Conservation (phyloP, 2,797 vertebrate genomes). For the Chiloscyllium punctatum region DNA sequence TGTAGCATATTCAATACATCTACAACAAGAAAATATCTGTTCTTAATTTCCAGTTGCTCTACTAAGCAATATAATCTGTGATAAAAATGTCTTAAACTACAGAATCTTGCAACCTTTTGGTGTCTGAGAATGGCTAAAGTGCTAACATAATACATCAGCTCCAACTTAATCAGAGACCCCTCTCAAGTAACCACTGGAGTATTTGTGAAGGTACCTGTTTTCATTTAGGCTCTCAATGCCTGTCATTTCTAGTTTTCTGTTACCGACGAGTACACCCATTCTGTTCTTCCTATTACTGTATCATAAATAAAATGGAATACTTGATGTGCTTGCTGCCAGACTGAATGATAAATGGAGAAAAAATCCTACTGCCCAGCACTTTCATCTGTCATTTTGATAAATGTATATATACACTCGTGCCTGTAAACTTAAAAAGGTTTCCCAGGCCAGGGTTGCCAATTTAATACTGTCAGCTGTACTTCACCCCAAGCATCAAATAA, state of each 20-base stretch:
- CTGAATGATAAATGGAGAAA: not conserved
- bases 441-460: constrained; percentile 4
- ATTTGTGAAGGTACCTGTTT: not conserved
- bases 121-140: not conserved
- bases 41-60: not conserved
- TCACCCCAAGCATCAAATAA: not conserved
- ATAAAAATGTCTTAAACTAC: not conserved
- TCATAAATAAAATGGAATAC: not conserved
- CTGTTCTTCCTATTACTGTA: not conserved
- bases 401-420: not conserved
- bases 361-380: not conserved
- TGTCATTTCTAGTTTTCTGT: not conserved
- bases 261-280: not conserved
- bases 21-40: not conserved
- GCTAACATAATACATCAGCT: not conserved
- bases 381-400: constrained; percentile 15
- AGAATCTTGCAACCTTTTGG: not conserved
- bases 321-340: not conserved
- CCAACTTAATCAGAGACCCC: not conserved
- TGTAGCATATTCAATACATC: not conserved
- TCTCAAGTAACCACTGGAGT: not conserved
- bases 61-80: not conserved
- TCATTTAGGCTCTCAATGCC: not conserved
- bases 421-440: constrained; percentile 18
- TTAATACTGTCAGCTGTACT: not conserved